Percentiles rank a stretch among this genome's conserved stretches.
Evolutionary conservation across 2,888 invertebrate genomes (phyloP).

Genomic region (Clostera curtula): DNA sequence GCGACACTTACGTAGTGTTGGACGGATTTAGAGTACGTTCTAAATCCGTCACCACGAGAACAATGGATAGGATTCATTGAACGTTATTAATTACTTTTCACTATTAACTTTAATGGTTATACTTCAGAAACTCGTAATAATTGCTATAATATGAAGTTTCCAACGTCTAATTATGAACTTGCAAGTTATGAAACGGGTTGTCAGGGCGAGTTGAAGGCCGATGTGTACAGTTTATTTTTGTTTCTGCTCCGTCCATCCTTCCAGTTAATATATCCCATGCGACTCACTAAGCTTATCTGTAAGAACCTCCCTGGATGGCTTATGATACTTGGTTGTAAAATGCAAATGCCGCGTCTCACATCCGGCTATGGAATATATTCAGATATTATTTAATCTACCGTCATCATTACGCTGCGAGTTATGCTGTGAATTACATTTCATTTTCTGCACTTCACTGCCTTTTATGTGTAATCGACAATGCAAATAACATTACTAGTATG

Average conservation of each 20-base stretch:
- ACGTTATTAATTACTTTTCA: constrained; percentile 1
- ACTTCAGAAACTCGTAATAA: background rate
- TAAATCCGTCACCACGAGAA: no score
- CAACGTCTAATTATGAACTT: constrained; percentile 4
- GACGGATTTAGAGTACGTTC: no score
- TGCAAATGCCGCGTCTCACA: constrained; percentile 42
- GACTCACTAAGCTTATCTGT: constrained; percentile 16
- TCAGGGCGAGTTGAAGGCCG: constrained; percentile 7
- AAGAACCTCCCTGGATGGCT: constrained; percentile 17
- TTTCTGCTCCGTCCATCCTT: constrained; percentile 11
- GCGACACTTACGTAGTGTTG: no score
- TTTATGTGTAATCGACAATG: constrained; percentile 14
- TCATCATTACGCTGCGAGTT: constrained; percentile 22
- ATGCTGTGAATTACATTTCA: constrained; percentile 17
- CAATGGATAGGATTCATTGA: no score
- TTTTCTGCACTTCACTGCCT: constrained; percentile 20
- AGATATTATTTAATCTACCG: constrained; percentile 24
- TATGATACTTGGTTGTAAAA: constrained; percentile 30
- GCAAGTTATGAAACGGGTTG: constrained; percentile 11
- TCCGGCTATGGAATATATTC: constrained; percentile 38
- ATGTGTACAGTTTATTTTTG: constrained; percentile 9
- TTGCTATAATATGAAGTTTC: background rate
- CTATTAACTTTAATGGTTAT: no score
- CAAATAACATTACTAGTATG: constrained; percentile 10
- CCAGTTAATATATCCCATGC: constrained; percentile 13